Evolutionary conservation across 2,113 vertebrate genomes (phyloP).

Genomic region (Podilymbus podiceps): DNA sequence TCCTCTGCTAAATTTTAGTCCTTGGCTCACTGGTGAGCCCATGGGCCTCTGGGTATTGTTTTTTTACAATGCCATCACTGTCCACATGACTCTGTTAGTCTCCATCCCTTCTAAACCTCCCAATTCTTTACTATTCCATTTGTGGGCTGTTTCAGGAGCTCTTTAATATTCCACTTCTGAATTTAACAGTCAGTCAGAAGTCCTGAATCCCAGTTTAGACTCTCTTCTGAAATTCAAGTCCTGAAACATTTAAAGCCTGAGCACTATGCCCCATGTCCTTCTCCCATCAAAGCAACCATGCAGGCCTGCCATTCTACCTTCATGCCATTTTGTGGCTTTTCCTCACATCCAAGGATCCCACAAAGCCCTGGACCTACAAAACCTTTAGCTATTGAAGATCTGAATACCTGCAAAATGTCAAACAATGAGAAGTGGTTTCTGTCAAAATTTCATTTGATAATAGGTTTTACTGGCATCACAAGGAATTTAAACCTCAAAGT

Average conservation of each 20-base stretch:
- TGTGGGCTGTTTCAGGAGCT: neutral
- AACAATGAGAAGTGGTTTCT: neutral
- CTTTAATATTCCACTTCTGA: neutral
- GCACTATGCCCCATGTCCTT: neutral
- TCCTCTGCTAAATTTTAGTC: neutral
- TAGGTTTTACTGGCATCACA: neutral
- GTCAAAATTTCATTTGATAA: neutral
- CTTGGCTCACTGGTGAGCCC: neutral
- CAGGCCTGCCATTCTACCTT: neutral
- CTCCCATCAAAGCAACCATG: neutral
- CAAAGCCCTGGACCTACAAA: neutral
- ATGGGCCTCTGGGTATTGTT: neutral
- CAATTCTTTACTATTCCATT: neutral
- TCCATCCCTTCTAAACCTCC: neutral
- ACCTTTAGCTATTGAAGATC: neutral
- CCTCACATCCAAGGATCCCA: neutral
- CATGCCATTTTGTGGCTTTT: neutral
- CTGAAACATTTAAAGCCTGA: neutral
- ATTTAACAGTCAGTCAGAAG: neutral
- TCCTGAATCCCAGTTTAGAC: neutral
- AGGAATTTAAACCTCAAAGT: neutral
- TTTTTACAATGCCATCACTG: neutral
- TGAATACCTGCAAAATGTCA: neutral
- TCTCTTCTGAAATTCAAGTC: neutral
- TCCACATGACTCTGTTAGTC: neutral